These are phyloP conservation scores for Galerucella calmariensis DNA, from an alignment of 2,888 invertebrate genomes.

Conservation along the genomic window DNA sequence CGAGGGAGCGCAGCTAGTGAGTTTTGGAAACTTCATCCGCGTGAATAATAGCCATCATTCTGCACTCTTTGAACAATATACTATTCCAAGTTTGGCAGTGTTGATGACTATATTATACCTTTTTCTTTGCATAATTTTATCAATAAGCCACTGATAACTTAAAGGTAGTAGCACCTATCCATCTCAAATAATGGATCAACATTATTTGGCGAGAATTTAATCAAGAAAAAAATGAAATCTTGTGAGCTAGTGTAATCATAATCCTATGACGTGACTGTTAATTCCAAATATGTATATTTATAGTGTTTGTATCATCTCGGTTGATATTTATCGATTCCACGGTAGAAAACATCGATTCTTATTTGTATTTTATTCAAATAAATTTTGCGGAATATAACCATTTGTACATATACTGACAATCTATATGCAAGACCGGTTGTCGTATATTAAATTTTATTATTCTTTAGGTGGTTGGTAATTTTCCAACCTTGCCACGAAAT, in stretches of 20 bases:
- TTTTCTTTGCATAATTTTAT: too few relatives aligned
- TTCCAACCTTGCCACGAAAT: background rate
- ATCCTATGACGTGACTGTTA: background rate
- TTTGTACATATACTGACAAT: constrained; percentile 13
- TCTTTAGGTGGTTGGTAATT: constrained; percentile 8
- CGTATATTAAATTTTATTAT: constrained; percentile 18
- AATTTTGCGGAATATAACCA: constrained; percentile 8
- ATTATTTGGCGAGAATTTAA: background rate
- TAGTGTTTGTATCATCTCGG: constrained; percentile 4
- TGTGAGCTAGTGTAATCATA: background rate
- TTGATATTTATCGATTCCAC: constrained; percentile 1
- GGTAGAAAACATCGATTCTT: constrained; percentile 7
- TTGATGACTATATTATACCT: too few relatives aligned
- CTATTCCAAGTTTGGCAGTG: too few relatives aligned
- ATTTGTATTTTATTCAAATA: constrained; percentile 20
- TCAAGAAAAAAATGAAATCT: background rate
- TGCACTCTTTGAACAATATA: too few relatives aligned
- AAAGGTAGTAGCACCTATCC: too few relatives aligned
- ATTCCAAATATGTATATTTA: constrained; percentile 6
- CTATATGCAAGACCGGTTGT: constrained; percentile 11
- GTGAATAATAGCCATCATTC: too few relatives aligned
- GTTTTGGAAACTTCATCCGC: too few relatives aligned
- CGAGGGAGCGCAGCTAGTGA: too few relatives aligned
- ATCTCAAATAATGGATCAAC: too few relatives aligned
- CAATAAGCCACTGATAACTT: too few relatives aligned